Evolutionary conservation across 2,797 vertebrate species (phyloP).

Genomic region (Uromys caudimaculatus): DNA sequence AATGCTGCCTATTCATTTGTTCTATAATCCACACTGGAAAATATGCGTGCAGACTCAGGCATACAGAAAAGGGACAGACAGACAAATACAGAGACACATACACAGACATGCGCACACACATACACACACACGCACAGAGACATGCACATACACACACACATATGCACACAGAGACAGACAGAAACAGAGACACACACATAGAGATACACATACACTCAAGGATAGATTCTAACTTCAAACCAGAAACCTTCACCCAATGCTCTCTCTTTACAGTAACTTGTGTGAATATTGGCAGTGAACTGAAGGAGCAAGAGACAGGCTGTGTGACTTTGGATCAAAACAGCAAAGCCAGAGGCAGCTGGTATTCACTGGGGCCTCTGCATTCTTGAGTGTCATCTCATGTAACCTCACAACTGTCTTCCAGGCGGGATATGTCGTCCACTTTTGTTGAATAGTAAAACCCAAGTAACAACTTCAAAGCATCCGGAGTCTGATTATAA

Average conservation of each 20-base stretch:
- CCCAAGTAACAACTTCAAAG: background rate
- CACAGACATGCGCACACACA: background rate
- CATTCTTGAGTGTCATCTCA: accelerated
- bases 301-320: accelerated
- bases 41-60: accelerated
- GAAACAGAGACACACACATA: background rate
- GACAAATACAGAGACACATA: no score
- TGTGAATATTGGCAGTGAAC: background rate
- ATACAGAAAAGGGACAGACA: background rate
- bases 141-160: no score
- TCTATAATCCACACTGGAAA: background rate
- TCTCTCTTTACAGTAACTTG: background rate
- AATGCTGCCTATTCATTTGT: background rate
- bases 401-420: background rate
- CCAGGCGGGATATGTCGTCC: no score
- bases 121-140: background rate
- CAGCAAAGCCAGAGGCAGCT: background rate
- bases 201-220: no score
- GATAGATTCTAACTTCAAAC: background rate
- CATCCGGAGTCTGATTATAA: background rate
- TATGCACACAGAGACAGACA: no score
- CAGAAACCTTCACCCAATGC: background rate
- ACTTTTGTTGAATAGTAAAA: background rate
- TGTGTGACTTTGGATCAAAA: background rate
- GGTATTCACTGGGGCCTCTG: accelerated